Conservation (phyloP, 2,113 vertebrate genomes). For the Isurus oxyrinchus region DNA sequence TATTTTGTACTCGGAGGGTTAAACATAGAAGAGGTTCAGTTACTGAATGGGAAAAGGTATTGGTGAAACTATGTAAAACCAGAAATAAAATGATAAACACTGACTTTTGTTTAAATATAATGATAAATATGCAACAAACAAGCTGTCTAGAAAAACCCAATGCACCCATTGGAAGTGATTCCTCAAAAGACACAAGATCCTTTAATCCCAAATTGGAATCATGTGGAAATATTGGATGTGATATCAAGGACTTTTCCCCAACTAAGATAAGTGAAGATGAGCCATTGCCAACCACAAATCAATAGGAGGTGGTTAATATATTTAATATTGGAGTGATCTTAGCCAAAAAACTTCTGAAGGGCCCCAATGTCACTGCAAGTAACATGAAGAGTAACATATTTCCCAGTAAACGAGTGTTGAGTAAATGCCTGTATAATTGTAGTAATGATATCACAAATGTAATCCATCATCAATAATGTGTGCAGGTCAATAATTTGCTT, state of each 20-base stretch:
- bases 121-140: background rate
- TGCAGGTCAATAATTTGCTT: too few species aligned
- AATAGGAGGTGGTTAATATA: background rate
- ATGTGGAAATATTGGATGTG: background rate
- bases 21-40: background rate
- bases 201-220: background rate
- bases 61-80: background rate
- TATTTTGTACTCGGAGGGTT: background rate
- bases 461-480: background rate
- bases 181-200: background rate
- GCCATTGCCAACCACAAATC: background rate
- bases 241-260: background rate
- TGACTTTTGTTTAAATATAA: background rate
- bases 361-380: background rate
- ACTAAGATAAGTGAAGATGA: background rate
- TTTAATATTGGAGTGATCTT: background rate
- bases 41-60: background rate
- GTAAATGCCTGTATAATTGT: background rate
- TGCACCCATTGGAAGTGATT: background rate
- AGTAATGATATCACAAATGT: background rate
- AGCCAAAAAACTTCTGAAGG: background rate
- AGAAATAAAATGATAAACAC: background rate
- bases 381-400: background rate
- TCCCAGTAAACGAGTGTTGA: background rate
- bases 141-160: background rate